Evolutionary conservation across 2,797 vertebrate species (phyloP).

Genomic region (Onychomys arenicola): DNA sequence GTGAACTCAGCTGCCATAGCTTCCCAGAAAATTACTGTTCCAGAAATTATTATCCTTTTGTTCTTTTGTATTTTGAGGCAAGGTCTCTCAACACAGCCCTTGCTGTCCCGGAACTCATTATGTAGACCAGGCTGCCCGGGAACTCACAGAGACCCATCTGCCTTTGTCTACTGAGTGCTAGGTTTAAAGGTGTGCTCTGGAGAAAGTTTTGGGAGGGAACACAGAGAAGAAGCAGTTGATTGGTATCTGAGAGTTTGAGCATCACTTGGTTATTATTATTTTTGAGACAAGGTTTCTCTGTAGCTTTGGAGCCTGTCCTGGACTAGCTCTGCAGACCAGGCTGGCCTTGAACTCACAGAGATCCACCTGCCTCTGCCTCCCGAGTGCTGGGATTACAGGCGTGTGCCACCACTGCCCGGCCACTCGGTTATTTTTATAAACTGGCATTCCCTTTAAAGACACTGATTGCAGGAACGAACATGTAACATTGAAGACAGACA

Average conservation of each 20-base stretch:
- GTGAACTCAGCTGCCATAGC: conserved; percentile 24
- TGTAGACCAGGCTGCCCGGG: background rate
- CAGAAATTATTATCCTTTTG: conserved; percentile 45
- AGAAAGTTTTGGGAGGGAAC: background rate
- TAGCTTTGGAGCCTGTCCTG: too few relatives aligned
- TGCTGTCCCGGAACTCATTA: background rate
- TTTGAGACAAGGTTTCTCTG: too few relatives aligned
- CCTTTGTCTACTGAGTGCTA: background rate
- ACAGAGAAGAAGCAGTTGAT: conserved; percentile 48
- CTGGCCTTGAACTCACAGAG: too few relatives aligned
- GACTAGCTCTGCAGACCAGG: too few relatives aligned
- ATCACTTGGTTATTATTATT: conserved; percentile 50
- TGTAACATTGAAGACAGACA: conserved; percentile 60
- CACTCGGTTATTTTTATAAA: conserved; percentile 58
- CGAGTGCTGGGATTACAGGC: too few relatives aligned
- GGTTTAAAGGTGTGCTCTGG: background rate
- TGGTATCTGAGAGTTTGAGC: conserved; percentile 53
- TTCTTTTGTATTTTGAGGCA: background rate
- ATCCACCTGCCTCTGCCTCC: too few relatives aligned
- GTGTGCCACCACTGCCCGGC: too few relatives aligned
- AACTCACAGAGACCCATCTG: background rate
- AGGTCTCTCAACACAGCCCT: background rate
- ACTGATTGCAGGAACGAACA: conserved; percentile 8
- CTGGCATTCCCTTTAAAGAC: conserved; percentile 29
- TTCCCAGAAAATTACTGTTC: conserved; percentile 61